Base-by-base conservation (phyloP, 2,113 vertebrate species). In the Meleagris gallopavo region DNA sequence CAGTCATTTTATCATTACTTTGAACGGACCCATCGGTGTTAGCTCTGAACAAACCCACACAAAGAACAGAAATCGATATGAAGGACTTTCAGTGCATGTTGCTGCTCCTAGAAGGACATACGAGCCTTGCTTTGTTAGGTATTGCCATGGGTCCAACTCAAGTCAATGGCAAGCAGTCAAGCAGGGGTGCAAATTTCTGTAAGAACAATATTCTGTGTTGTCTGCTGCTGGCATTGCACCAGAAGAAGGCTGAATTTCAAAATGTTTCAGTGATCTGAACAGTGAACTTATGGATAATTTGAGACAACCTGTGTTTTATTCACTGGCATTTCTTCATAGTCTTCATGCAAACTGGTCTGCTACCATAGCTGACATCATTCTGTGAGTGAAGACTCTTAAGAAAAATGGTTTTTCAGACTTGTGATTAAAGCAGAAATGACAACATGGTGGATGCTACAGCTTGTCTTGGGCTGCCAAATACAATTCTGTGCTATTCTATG, bases 1-100 rank as follows among this genome's bases (percentile, higher is more conserved):
- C 25, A n/a, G 74, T 80, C 12, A 24, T 67, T 83, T 86, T 40
- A 32, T 82, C 90, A 92, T 78, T 91, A 80, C 29, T 87, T 93
- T 62, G 36, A 58, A 78, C 58, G 46, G 32, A 89, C 38, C 76
- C 34, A 67, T 75, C n/a, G 4, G 2, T 75, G 38, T 45, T 65
- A 71, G 46, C 14, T 93, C 77, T 78, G 69, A 80, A 14, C 30
- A 79, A 60, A 88, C 58, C 5, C 8, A n/a, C 13, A 34, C 18
- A 34, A 70, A 82, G 71, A 70, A 70, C 43, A 71, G 50, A 77
- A 69, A 88, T 55, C 20, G 34, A 32, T 69, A 11, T 8, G 70
- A 64, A 82, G 36, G 27, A 36, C 45, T 83, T 80, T 40, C 14
- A 50, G 50, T 6, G 3, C 27, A 40, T 0, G 2, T 18, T 48